A percentile compares a stretch with the other conserved stretches of the same genome.
These are phyloP conservation scores for Cryptophagus acutangulus DNA, from an alignment of 2,888 invertebrate genomes.

Conservation along the genomic window DNA sequence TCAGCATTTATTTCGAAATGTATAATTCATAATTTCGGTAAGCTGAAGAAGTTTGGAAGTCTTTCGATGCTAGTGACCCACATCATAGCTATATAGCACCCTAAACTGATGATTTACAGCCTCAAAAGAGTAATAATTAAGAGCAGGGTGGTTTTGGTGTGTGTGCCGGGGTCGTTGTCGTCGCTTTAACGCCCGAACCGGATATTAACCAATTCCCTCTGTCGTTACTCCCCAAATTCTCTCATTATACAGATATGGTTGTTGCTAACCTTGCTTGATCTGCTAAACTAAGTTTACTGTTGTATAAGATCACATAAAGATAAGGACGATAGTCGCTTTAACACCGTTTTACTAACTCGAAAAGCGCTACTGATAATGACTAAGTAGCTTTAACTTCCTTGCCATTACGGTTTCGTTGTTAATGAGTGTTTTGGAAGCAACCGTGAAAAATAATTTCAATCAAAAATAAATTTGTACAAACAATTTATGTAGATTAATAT, in stretches of 20 bases:
- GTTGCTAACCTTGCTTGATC: constrained; percentile 14
- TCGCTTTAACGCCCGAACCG: constrained; percentile 36
- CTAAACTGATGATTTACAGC: constrained; percentile 38
- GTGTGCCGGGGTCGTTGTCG: constrained; percentile 30
- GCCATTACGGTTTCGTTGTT: too few species aligned
- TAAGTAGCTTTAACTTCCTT: too few species aligned
- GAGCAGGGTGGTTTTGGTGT: constrained; percentile 26
- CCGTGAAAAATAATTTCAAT: too few species aligned
- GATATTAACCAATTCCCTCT: constrained; percentile 41
- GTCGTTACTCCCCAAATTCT: constrained; percentile 23
- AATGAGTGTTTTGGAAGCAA: too few species aligned
- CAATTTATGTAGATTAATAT: too few species aligned
- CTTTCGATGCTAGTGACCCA: constrained; percentile 31
- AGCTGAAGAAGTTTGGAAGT: too few species aligned
- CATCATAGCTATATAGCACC: constrained; percentile 31
- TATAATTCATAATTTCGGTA: too few species aligned
- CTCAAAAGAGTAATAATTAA: constrained; percentile 38
- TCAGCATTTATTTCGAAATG: too few species aligned
- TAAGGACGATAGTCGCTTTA: constrained; percentile 19
- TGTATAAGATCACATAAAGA: constrained; percentile 23
- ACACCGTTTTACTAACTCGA: constrained; percentile 14
- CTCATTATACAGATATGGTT: constrained; percentile 26
- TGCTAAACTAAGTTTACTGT: constrained; percentile 17
- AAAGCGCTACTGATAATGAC: constrained; percentile 6
- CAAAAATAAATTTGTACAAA: too few species aligned